Evolutionary conservation across 2,888 invertebrate genomes (phyloP).

Genomic region (Geotrupes spiniger): DNA sequence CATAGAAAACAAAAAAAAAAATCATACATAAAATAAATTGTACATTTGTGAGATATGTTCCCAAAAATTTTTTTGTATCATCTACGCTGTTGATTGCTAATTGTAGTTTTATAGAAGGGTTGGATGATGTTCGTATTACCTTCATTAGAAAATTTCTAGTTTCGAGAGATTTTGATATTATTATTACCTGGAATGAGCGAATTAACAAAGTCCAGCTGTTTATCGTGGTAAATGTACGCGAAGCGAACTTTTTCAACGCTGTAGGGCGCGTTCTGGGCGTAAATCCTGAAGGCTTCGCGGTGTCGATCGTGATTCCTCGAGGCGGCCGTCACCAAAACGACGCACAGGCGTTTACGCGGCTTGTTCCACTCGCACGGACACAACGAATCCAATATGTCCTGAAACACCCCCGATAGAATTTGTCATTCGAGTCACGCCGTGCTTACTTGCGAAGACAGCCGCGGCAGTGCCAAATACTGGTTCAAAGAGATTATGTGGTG

Average conservation of each 20-base stretch:
- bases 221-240: conserved; percentile 84
- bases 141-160: conserved; percentile 1
- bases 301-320: conserved; percentile 58
- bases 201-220: conserved; percentile 78
- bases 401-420: conserved; percentile 21
- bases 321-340: conserved; percentile 74
- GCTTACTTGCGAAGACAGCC: conserved; percentile 84
- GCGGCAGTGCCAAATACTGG: conserved; percentile 81
- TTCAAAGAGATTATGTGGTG: conserved; percentile 86
- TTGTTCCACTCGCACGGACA: conserved; percentile 88
- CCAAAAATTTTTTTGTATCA: no score
- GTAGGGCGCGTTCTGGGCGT: conserved; percentile 66
- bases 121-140: no score
- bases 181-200: conserved; percentile 61
- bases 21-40: no score
- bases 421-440: background rate
- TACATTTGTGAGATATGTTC: no score
- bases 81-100: no score
- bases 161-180: background rate
- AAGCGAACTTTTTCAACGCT: conserved; percentile 73
- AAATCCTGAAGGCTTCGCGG: conserved; percentile 68
- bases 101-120: no score
- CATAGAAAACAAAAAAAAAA: no score
- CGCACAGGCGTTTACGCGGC: conserved; percentile 70
- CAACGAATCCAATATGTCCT: conserved; percentile 73